Percentiles rank a stretch among this genome's conserved stretches.
phyloP scores from a whole-genome alignment of 1,140 invertebrate genomes.

The Daktulosphaira vitifoliae region DNA sequence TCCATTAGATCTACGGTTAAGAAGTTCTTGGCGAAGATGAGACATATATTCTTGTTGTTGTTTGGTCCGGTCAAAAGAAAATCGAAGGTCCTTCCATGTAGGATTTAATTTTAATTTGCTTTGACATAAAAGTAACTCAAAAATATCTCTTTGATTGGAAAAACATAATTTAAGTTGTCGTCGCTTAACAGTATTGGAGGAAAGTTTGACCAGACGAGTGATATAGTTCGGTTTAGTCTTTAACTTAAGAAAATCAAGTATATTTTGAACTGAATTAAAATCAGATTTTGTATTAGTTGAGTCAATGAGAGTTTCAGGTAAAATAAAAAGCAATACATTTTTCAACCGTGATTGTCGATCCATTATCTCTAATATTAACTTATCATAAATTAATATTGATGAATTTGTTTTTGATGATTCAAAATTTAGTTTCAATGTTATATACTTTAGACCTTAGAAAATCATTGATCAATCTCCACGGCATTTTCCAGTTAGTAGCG shows the following conservation, averaged over 20 bases:
- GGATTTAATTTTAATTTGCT: slow-evolving; percentile 9
- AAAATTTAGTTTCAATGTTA: neutral
- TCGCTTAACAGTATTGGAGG: neutral
- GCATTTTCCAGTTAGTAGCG: too few species aligned
- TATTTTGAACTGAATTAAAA: neutral
- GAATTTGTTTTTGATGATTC: neutral
- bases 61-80: too few species aligned
- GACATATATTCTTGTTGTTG: too few species aligned
- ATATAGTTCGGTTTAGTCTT: neutral
- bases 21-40: too few species aligned
- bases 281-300: neutral
- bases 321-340: slow-evolving; percentile 2
- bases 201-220: neutral
- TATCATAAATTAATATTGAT: neutral
- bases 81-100: neutral
- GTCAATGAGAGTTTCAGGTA: neutral
- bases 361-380: slow-evolving; percentile 5
- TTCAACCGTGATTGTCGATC: neutral
- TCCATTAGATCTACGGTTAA: too few species aligned
- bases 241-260: slow-evolving; percentile 8
- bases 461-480: too few species aligned
- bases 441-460: neutral
- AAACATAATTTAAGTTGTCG: neutral
- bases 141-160: slow-evolving; percentile 10
- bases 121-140: slow-evolving; percentile 8